Evolutionary conservation across 1,140 invertebrate species (phyloP).

Genomic region (Listronotus oregonensis): DNA sequence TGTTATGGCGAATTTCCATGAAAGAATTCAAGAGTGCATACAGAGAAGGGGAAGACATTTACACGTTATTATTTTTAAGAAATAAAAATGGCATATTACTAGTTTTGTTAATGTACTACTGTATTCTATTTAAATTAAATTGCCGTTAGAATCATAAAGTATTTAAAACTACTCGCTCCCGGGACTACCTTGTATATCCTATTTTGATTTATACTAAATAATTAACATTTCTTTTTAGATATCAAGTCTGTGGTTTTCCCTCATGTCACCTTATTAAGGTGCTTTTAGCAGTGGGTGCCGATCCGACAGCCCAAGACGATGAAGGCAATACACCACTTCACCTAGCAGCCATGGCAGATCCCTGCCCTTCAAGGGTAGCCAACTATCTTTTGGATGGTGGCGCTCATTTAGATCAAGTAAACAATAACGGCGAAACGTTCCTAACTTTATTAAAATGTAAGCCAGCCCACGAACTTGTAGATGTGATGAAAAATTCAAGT

Average conservation of each 20-base stretch:
- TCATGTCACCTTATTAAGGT: constrained; percentile 74
- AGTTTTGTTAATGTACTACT: too few species aligned
- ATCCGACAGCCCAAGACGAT: constrained; percentile 74
- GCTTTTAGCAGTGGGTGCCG: constrained; percentile 81
- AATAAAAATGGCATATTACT: too few species aligned
- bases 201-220: too few species aligned
- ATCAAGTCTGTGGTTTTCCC: constrained; percentile 78
- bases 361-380: constrained; percentile 69
- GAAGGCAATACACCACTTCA: constrained; percentile 85
- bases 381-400: constrained; percentile 74
- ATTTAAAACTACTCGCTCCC: too few species aligned
- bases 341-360: constrained; percentile 68
- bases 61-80: too few species aligned
- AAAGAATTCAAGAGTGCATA: too few species aligned
- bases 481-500: constrained; percentile 77
- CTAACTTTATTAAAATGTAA: constrained; percentile 69
- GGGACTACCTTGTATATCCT: too few species aligned
- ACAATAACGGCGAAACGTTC: constrained; percentile 78
- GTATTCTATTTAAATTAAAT: too few species aligned
- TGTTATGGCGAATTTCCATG: too few species aligned
- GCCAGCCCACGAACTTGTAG: constrained; percentile 69
- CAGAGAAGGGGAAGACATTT: too few species aligned
- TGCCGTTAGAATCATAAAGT: too few species aligned
- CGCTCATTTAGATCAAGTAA: constrained; percentile 87
- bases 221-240: constrained; percentile 48